Percentiles rank a stretch among this genome's conserved stretches.
These are phyloP conservation scores for Leptobrachium leishanense DNA, from an alignment of 2,113 vertebrate genomes.

Conservation along the genomic window DNA sequence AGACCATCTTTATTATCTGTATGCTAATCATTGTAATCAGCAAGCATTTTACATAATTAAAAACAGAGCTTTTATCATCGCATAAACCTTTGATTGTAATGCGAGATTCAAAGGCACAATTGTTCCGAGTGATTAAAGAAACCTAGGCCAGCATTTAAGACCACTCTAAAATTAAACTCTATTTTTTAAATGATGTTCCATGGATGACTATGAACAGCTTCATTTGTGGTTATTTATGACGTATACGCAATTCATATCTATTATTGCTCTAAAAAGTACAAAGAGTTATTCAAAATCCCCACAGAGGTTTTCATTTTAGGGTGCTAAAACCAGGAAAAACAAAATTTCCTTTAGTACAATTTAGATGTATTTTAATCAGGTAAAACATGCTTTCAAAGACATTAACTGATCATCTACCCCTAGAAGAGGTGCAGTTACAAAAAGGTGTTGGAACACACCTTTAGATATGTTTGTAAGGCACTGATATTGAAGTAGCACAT, in stretches of 20 bases:
- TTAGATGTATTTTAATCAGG: too few species aligned
- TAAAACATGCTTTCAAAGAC: too few species aligned
- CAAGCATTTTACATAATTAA: constrained; percentile 32
- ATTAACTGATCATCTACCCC: too few species aligned
- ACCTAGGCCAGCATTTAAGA: constrained; percentile 3
- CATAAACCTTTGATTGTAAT: constrained; percentile 30
- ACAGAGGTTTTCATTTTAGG: too few species aligned
- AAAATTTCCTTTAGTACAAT: too few species aligned
- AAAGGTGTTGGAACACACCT: too few species aligned
- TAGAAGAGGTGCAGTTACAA: too few species aligned
- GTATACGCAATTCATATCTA: neutral
- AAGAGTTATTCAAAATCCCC: neutral
- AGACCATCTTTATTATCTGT: constrained; percentile 8
- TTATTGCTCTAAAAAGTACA: neutral
- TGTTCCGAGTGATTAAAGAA: constrained; percentile 31
- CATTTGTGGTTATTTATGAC: neutral
- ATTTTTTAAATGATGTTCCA: neutral
- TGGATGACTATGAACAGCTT: constrained; percentile 5
- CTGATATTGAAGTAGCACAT: too few species aligned
- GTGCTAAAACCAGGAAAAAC: too few species aligned
- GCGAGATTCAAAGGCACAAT: constrained; percentile 29
- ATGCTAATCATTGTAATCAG: constrained; percentile 34
- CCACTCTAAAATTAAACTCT: neutral
- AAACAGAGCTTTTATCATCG: constrained; percentile 23
- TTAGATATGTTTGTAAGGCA: too few species aligned